A percentile compares a stretch with the other conserved stretches of the same genome.
Conservation (phyloP, 2,888 invertebrate genomes). For the Linyphia triangularis region DNA sequence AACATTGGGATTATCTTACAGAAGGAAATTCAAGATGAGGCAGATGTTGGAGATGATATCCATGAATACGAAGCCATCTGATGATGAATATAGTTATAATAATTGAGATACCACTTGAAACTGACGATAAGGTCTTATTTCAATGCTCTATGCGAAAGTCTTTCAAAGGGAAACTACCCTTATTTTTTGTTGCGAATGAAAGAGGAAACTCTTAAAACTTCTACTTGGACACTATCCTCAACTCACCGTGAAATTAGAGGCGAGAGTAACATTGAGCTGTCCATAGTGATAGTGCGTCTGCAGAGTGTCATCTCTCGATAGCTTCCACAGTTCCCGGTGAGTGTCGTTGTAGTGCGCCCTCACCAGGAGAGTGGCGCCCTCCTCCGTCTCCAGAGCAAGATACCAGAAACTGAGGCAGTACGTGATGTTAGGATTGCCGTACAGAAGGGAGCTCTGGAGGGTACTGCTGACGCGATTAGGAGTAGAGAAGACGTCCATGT, state of each 20-base stretch:
- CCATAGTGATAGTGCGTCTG: conserved; percentile 69
- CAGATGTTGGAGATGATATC: too few species aligned
- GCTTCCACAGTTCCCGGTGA: conserved; percentile 51
- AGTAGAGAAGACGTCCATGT: conserved; percentile 70
- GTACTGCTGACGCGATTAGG: conserved; percentile 57
- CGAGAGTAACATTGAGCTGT: conserved; percentile 57
- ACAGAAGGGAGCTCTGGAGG: conserved; percentile 44
- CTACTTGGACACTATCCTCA: neutral
- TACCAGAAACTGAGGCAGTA: conserved; percentile 74
- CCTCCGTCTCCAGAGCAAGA: conserved; percentile 62
- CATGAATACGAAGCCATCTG: too few species aligned
- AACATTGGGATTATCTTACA: too few species aligned
- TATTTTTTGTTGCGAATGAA: neutral
- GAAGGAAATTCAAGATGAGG: too few species aligned
- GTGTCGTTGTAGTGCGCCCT: conserved; percentile 60
- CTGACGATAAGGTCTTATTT: neutral
- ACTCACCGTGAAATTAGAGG: conserved; percentile 66
- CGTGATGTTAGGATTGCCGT: conserved; percentile 64
- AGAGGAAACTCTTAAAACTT: neutral
- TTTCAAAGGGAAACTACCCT: neutral
- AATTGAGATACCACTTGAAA: too few species aligned
- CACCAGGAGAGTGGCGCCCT: conserved; percentile 64
- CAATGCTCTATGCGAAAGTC: neutral
- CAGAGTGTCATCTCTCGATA: conserved; percentile 19
- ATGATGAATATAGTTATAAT: too few species aligned